A percentile compares a stretch with the other conserved stretches of the same genome.
These are phyloP conservation scores for Plodia interpunctella DNA, from an alignment of 1,140 invertebrate species.

Conservation along the genomic window DNA sequence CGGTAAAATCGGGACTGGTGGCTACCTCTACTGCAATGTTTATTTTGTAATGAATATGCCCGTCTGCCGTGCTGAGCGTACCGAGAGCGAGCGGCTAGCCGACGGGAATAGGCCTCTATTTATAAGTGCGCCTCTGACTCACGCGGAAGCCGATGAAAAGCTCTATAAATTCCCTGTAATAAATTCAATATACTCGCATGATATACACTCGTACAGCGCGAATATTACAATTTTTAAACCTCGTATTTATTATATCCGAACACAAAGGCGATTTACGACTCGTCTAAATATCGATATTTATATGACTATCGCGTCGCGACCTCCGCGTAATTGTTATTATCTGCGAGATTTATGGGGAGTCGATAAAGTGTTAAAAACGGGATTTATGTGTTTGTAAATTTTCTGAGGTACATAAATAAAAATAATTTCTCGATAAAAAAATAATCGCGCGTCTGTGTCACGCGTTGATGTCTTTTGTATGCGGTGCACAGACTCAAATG, in stretches of 20 bases:
- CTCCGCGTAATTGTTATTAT: slow-evolving; percentile 10
- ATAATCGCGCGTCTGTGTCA: neutral
- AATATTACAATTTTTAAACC: slow-evolving; percentile 14
- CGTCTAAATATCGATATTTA: slow-evolving; percentile 14
- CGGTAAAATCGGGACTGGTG: no score
- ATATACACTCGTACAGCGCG: slow-evolving; percentile 18
- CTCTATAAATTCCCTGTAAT: slow-evolving; percentile 55
- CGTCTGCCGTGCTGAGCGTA: no score
- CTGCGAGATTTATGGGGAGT: neutral
- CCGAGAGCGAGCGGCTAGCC: slow-evolving; percentile 3
- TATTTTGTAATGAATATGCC: no score
- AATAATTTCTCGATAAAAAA: no score
- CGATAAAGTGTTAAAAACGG: neutral
- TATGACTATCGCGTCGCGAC: neutral
- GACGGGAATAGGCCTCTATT: slow-evolving; percentile 58
- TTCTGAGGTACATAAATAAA: neutral
- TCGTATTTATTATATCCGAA: slow-evolving; percentile 17
- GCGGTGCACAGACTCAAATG: neutral
- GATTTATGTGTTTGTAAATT: neutral
- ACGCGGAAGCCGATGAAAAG: slow-evolving; percentile 57
- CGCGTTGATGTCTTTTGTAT: slow-evolving; percentile 24
- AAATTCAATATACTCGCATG: slow-evolving; percentile 38
- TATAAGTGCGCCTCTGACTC: slow-evolving; percentile 53
- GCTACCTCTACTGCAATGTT: no score
- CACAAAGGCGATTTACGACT: slow-evolving; percentile 14